phyloP scores from a whole-genome alignment of 2,797 vertebrate species.

The Lateolabrax maculatus region DNA sequence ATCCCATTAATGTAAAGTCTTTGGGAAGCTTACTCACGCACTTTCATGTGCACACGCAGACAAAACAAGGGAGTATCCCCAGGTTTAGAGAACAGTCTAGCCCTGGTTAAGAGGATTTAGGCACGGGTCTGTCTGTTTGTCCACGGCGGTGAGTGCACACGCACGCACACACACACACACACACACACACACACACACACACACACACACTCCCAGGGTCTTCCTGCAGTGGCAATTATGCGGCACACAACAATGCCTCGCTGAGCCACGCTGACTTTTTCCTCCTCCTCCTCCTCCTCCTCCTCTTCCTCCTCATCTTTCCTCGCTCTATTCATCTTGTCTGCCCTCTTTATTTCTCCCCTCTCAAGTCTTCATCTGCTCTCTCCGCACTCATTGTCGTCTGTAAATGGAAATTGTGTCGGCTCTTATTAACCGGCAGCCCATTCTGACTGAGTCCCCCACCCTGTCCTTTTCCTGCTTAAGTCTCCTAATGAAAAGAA shows the following conservation, averaged over 20 bases:
- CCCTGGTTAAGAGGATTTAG: conserved; percentile 79
- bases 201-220: conserved; percentile 36
- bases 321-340: conserved; percentile 45
- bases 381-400: conserved; percentile 36
- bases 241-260: conserved; percentile 38
- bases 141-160: conserved; percentile 20
- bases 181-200: conserved; percentile 17
- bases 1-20: conserved; percentile 76
- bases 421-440: conserved; percentile 32
- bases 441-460: conserved; percentile 16
- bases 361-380: conserved; percentile 42
- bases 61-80: conserved; percentile 57
- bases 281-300: conserved; percentile 42
- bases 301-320: conserved; percentile 51
- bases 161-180: conserved; percentile 25
- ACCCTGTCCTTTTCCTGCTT: conserved; percentile 31
- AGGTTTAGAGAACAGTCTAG: conserved; percentile 63
- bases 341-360: conserved; percentile 28
- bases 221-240: conserved; percentile 37
- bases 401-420: conserved; percentile 36
- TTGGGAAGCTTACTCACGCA: conserved; percentile 49
- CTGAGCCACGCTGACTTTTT: conserved; percentile 35
- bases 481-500: conserved; percentile 49
- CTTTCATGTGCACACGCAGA: conserved; percentile 41
- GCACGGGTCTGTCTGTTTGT: conserved; percentile 55